These are phyloP conservation scores for Cryptocephalus primarius DNA, from an alignment of 2,888 invertebrate species.

Conservation along the genomic window DNA sequence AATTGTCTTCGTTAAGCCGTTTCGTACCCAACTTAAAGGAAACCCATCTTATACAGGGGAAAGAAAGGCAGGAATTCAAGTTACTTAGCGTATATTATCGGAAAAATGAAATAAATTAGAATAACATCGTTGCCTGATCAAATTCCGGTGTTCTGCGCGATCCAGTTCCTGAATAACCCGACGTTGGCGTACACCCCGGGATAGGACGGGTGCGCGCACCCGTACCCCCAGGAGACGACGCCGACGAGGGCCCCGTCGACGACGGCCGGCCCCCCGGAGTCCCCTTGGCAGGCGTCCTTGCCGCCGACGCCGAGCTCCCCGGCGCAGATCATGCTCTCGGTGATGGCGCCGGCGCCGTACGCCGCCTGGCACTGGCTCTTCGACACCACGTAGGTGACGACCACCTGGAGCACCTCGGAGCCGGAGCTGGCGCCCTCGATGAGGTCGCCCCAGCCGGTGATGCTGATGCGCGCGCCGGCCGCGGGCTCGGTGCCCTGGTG, in stretches of 20 bases:
- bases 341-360: slow-evolving; percentile 15
- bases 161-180: slow-evolving; percentile 10
- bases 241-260: slow-evolving; percentile 14
- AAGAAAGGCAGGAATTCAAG: no score
- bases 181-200: slow-evolving; percentile 23
- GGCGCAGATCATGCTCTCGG: slow-evolving; percentile 44
- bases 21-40: no score
- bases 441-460: neutral
- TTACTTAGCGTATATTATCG: no score
- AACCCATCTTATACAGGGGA: no score
- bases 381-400: slow-evolving; percentile 4
- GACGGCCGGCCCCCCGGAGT: slow-evolving; percentile 21
- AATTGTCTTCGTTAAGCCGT: no score
- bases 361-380: neutral
- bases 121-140: neutral
- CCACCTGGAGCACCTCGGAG: slow-evolving; percentile 7
- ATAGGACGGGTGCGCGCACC: slow-evolving; percentile 16
- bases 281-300: slow-evolving; percentile 28
- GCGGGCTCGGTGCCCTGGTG: neutral
- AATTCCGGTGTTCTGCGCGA: neutral
- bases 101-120: no score
- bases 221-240: slow-evolving; percentile 23
- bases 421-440: slow-evolving; percentile 3
- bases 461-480: neutral
- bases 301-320: slow-evolving; percentile 39